Percentiles rank a stretch among this genome's conserved stretches.
These are phyloP conservation scores for Crypturellus undulatus DNA, from an alignment of 2,113 vertebrate species.

Conservation along the genomic window DNA sequence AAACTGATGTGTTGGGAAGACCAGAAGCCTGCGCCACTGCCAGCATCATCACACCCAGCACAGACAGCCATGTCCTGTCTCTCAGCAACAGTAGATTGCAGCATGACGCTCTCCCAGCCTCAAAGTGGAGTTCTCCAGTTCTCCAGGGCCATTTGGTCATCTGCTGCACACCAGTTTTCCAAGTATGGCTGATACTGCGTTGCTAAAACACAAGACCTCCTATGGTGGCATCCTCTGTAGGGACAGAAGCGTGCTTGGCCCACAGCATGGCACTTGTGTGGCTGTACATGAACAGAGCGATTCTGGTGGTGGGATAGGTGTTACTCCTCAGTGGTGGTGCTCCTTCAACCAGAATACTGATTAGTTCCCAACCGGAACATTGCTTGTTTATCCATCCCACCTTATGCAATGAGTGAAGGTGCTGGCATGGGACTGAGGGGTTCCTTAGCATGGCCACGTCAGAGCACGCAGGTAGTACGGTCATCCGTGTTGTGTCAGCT, in stretches of 20 bases:
- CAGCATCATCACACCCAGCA: fast-evolving
- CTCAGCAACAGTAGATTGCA: fast-evolving
- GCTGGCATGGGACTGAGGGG: background rate
- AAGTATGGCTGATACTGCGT: fast-evolving
- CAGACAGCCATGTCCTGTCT: fast-evolving
- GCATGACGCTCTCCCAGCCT: fast-evolving
- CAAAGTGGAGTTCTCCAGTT: background rate
- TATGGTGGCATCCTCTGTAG: fast-evolving
- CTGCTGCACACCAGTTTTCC: background rate
- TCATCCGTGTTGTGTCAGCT: fast-evolving
- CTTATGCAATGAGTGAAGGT: background rate
- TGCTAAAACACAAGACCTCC: background rate
- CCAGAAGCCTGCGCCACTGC: fast-evolving
- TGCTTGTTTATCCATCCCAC: background rate
- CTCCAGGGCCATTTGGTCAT: background rate
- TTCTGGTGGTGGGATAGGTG: fast-evolving
- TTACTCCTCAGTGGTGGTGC: background rate
- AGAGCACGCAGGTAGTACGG: fast-evolving
- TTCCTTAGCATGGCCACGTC: fast-evolving
- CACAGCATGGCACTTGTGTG: background rate
- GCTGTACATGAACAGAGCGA: fast-evolving
- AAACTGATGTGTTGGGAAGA: background rate
- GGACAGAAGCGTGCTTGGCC: background rate
- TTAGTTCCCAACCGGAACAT: background rate
- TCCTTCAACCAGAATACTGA: background rate